These are phyloP conservation scores for Tragelaphus imberbis DNA, from an alignment of 2,113 vertebrate genomes.

Conservation along the genomic window DNA sequence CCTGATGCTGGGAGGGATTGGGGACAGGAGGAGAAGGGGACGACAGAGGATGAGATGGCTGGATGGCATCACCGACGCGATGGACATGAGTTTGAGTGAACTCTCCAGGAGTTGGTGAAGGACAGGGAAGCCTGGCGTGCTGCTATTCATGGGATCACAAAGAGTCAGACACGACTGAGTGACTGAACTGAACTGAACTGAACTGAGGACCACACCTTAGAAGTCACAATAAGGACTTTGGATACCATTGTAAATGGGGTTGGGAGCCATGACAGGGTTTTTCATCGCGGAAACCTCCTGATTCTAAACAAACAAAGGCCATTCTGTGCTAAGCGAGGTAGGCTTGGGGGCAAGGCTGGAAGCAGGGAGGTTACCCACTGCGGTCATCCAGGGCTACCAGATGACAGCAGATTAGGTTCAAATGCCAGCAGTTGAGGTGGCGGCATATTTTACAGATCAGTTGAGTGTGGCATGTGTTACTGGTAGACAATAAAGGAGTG, in stretches of 20 bases:
- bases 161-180: too few relatives aligned
- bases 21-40: too few relatives aligned
- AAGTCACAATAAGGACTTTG: neutral
- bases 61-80: too few relatives aligned
- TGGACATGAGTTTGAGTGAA: too few relatives aligned
- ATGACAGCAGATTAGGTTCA: neutral
- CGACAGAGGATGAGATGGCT: too few relatives aligned
- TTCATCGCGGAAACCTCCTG: neutral
- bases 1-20: too few relatives aligned
- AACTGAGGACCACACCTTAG: neutral
- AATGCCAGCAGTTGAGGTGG: fast-evolving
- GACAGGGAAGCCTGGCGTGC: too few relatives aligned
- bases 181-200: too few relatives aligned
- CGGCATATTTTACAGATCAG: fast-evolving
- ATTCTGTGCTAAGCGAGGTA: neutral
- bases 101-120: too few relatives aligned
- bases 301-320: neutral
- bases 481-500: neutral
- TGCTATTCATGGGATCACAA: too few relatives aligned
- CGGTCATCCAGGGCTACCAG: neutral
- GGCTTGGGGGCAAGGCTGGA: fast-evolving
- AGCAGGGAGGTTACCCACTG: fast-evolving
- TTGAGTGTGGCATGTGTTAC: fast-evolving
- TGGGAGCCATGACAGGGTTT: neutral
- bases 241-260: neutral